Conservation (phyloP, 2,797 vertebrate species). For the Mormyrops attenuatus region DNA sequence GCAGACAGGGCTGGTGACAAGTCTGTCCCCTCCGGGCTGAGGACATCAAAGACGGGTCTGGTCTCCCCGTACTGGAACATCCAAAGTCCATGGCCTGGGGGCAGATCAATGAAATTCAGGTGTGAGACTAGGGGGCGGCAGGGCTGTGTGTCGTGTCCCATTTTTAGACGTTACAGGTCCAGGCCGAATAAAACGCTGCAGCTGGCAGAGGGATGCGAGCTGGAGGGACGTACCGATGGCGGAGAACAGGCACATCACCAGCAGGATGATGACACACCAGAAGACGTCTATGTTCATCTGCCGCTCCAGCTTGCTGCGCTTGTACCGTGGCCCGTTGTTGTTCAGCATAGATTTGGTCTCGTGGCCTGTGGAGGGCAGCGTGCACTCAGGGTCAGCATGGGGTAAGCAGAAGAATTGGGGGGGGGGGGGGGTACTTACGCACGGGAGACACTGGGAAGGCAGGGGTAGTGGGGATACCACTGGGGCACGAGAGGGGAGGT, state of each 20-base stretch:
- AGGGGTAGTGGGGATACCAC: background rate
- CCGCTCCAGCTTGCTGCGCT: constrained; percentile 91
- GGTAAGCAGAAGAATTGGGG: background rate
- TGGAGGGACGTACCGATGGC: constrained; percentile 75
- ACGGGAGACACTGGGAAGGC: background rate
- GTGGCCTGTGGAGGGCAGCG: constrained; percentile 68
- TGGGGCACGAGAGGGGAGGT: background rate
- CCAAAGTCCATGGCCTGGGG: constrained; percentile 87
- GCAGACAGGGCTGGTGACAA: constrained; percentile 80
- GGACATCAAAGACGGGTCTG: constrained; percentile 84
- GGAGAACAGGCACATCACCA: constrained; percentile 88
- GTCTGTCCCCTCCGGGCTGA: constrained; percentile 76
- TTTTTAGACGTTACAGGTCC: background rate
- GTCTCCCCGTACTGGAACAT: constrained; percentile 81
- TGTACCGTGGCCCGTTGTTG: constrained; percentile 93
- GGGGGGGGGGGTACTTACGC: background rate
- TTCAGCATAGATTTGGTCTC: constrained; percentile 98
- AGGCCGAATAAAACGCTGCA: background rate
- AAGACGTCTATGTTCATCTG: constrained; percentile 94
- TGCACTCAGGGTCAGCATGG: background rate
- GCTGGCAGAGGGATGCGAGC: background rate
- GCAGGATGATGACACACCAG: constrained; percentile 93
- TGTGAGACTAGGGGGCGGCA: background rate
- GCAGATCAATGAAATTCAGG: background rate
- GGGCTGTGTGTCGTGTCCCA: background rate